Evolutionary conservation across 2,888 invertebrate genomes (phyloP).

Genomic region (Agrochola macilenta): DNA sequence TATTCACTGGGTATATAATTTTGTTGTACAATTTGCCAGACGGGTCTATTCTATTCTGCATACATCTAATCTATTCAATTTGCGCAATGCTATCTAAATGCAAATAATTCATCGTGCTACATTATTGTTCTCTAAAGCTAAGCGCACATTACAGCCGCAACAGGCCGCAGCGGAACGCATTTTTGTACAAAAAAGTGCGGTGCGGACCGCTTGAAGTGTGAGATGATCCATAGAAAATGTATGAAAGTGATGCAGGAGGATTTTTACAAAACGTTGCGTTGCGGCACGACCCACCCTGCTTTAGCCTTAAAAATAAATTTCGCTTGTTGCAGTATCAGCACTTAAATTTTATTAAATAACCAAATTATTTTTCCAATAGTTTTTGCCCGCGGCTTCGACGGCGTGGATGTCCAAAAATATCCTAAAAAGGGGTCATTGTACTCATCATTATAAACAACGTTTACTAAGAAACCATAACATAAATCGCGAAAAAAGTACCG

Average conservation of each 20-base stretch:
- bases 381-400: too few relatives aligned
- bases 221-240: too few relatives aligned
- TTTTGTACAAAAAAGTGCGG: neutral
- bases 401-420: too few relatives aligned
- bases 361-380: too few relatives aligned
- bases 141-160: neutral
- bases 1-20: neutral
- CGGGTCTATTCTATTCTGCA: conserved; percentile 2
- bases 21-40: conserved; percentile 1
- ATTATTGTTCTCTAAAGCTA: neutral
- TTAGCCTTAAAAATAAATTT: too few relatives aligned
- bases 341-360: too few relatives aligned
- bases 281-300: too few relatives aligned
- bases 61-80: conserved; percentile 13
- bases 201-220: neutral
- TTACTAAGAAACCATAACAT: too few relatives aligned
- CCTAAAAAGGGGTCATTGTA: neutral
- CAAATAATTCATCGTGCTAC: neutral
- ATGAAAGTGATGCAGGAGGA: too few relatives aligned
- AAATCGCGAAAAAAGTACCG: neutral
- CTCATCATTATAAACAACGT: neutral
- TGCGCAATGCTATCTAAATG: conserved; percentile 28
- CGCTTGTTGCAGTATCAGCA: too few relatives aligned
- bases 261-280: too few relatives aligned
- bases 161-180: neutral